phyloP scores from a whole-genome alignment of 2,113 vertebrate species.

The Cottus gobio region DNA sequence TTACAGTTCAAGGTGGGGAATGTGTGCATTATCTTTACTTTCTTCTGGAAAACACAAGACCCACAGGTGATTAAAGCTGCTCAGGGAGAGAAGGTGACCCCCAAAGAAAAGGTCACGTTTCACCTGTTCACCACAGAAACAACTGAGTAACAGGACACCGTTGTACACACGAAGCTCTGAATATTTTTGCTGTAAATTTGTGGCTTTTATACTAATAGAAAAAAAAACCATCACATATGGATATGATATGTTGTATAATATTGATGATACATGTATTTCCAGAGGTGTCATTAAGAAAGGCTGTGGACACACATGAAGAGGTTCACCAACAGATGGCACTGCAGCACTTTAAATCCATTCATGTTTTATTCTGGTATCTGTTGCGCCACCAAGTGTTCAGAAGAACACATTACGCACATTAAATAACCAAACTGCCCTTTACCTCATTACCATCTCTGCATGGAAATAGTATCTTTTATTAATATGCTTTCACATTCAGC shows the following conservation, averaged over 20 bases:
- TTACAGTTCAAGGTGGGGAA: slow-evolving; percentile 36
- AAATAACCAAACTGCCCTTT: background rate
- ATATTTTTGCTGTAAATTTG: slow-evolving; percentile 5
- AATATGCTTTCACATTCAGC: background rate
- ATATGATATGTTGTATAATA: background rate
- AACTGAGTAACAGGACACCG: slow-evolving; percentile 17
- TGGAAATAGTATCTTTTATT: background rate
- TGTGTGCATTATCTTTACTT: slow-evolving; percentile 40
- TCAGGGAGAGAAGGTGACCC: slow-evolving; percentile 4
- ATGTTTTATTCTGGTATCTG: background rate
- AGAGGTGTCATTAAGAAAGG: background rate
- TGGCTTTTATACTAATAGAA: slow-evolving; percentile 5
- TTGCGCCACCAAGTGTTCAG: slow-evolving; percentile 62
- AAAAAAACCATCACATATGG: background rate
- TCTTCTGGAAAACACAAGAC: slow-evolving; percentile 52
- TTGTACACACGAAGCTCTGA: slow-evolving; percentile 1
- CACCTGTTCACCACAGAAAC: slow-evolving; percentile 67
- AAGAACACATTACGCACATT: slow-evolving; percentile 14
- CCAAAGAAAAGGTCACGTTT: slow-evolving; percentile 25
- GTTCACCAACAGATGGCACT: slow-evolving; percentile 63
- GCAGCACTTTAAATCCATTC: slow-evolving; percentile 19
- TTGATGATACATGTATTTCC: background rate
- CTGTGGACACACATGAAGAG: background rate
- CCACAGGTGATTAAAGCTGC: slow-evolving; percentile 50
- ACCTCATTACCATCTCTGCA: background rate